Base-by-base conservation (phyloP, 2,888 invertebrate genomes). In the Spisula solida region DNA sequence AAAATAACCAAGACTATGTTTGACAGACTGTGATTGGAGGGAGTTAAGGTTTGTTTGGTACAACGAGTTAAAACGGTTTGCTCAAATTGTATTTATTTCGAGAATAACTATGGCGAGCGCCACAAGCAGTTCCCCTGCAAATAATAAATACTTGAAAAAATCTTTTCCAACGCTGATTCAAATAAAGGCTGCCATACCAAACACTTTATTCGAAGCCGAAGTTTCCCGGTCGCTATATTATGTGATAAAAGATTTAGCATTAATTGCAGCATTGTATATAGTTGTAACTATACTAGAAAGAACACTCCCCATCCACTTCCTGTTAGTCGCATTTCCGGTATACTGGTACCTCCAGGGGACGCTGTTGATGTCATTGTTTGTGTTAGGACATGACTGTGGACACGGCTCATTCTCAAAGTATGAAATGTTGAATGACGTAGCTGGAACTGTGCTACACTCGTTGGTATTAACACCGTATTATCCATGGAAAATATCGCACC, bases 301-400 rank as follows among this genome's bases (percentile, higher is more conserved):
- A 12, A 10, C 83, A 2, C 51, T 92, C 16, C 93, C 93, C 18
- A 34, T 80, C 10, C 89, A 56, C 20, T 60, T 85, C 5, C 80
- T 89, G 55, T 81, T 82, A 51, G 25, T 90, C 0, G 51, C 93
- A 16, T 93, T 94, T 70, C 93, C 95, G 1, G 55, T 94, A 25
- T 96, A 95, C 93, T 95, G 95, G 95, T 93, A 94, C 8, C 55
- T 95, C 5, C 95, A 96, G 88, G 96, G 96, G 34, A 96, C 96
- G 0, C 82, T 96, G 51, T 95, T 96, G 85, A 95, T 95, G 34
- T 95, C 94, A 0, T 25, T 96, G 16, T 96, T 96, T 91, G 96
- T 96, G 1, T 85, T 95, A 2, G 96, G 96, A 1, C 96, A 96
- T 83, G 96, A 96, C 88, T 95, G 96, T 85, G 95, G 96, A 0